Percentiles rank a stretch among this genome's conserved stretches.
phyloP scores from a whole-genome alignment of 2,888 invertebrate species.

The Escarpia spicata region DNA sequence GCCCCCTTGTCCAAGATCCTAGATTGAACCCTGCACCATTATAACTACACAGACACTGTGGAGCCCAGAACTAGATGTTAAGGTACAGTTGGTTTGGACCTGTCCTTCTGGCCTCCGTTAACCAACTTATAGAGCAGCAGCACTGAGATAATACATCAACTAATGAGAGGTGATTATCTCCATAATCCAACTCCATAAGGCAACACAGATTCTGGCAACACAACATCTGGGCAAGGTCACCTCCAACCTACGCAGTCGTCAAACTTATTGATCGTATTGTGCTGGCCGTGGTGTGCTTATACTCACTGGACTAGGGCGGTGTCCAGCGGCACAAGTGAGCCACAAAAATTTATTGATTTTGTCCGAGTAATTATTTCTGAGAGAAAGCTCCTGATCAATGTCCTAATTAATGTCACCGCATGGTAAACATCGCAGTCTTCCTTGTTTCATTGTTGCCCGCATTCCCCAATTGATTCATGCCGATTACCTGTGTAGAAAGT shows the following conservation, averaged over 20 bases:
- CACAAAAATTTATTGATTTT: not conserved
- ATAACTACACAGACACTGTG: too few relatives aligned
- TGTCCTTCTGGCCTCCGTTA: not conserved
- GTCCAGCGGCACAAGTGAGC: not conserved
- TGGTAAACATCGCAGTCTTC: not conserved
- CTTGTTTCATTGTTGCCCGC: not conserved
- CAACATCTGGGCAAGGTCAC: not conserved
- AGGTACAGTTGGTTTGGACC: too few relatives aligned
- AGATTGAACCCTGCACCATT: too few relatives aligned
- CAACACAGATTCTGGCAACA: not conserved
- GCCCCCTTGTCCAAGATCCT: too few relatives aligned
- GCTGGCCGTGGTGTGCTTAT: not conserved
- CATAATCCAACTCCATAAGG: not conserved
- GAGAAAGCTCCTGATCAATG: not conserved
- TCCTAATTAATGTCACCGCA: not conserved
- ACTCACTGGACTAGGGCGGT: not conserved
- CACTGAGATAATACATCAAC: not conserved
- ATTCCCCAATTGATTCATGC: not conserved
- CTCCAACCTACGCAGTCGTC: not conserved
- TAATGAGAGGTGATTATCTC: not conserved
- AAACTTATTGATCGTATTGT: not conserved
- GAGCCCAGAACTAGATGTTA: not conserved
- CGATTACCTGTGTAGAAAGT: not conserved
- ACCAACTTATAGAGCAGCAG: not conserved
- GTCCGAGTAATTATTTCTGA: not conserved